phyloP scores from a whole-genome alignment of 2,113 vertebrate species.

The Salvelinus namaycush region DNA sequence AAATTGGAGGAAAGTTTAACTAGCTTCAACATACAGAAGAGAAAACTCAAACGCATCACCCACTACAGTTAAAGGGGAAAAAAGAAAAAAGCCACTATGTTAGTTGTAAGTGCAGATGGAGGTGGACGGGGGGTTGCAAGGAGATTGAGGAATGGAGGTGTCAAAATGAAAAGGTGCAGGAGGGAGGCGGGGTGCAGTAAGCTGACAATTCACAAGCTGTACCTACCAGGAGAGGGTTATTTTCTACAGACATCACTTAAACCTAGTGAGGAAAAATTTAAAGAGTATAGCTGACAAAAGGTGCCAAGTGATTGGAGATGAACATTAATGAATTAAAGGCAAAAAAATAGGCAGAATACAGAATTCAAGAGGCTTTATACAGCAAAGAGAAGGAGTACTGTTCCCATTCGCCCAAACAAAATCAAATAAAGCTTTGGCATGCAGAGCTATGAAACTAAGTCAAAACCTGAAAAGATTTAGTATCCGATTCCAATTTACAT shows the following conservation, averaged over 20 bases:
- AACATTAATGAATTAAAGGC: slow-evolving; percentile 56
- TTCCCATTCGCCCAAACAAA: neutral
- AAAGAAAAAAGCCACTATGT: slow-evolving; percentile 56
- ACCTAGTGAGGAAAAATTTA: slow-evolving; percentile 83
- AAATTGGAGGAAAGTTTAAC: slow-evolving; percentile 11
- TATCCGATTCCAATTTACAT: neutral
- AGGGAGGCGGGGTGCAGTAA: slow-evolving; percentile 42
- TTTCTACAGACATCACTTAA: slow-evolving; percentile 82
- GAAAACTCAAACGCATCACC: slow-evolving; percentile 54
- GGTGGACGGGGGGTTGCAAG: slow-evolving; percentile 17
- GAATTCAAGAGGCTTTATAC: slow-evolving; percentile 38
- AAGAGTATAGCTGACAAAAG: slow-evolving; percentile 73
- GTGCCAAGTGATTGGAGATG: slow-evolving; percentile 70
- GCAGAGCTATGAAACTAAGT: slow-evolving; percentile 8
- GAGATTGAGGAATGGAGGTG: slow-evolving; percentile 10
- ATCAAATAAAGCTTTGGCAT: slow-evolving; percentile 30
- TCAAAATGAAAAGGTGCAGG: neutral
- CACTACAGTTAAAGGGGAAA: slow-evolving; percentile 46
- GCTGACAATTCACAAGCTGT: slow-evolving; percentile 71
- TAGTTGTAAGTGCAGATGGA: slow-evolving; percentile 49
- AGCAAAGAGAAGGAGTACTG: slow-evolving; percentile 7
- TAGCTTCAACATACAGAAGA: slow-evolving; percentile 72
- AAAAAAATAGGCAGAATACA: slow-evolving; percentile 56
- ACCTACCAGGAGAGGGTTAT: slow-evolving; percentile 82
- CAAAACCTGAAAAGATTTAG: neutral